These are phyloP conservation scores for Ditylenchus dipsaci DNA, from an alignment of 1,140 invertebrate species.

Conservation along the genomic window DNA sequence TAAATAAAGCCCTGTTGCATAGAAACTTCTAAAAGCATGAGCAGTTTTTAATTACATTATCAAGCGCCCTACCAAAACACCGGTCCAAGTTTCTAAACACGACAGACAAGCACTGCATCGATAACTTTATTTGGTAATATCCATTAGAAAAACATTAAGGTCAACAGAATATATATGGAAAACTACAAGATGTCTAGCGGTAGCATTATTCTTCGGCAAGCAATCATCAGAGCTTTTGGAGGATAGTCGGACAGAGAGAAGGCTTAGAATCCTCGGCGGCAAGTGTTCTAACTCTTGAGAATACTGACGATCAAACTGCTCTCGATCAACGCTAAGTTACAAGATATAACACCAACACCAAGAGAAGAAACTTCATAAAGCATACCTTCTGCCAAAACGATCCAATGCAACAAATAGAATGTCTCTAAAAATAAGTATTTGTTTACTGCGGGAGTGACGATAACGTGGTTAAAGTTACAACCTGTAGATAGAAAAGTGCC, in stretches of 20 bases:
- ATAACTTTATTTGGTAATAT: no score
- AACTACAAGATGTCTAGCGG: slow-evolving; percentile 21
- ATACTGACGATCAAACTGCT: slow-evolving; percentile 33
- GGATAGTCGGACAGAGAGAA: slow-evolving; percentile 17
- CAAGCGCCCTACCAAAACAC: no score
- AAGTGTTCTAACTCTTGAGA: slow-evolving; percentile 25
- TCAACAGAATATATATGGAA: no score
- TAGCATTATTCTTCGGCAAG: slow-evolving; percentile 34
- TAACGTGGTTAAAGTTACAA: slow-evolving; percentile 1
- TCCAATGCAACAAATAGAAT: slow-evolving; percentile 37
- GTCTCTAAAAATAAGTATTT: slow-evolving; percentile 19
- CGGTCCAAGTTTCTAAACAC: no score
- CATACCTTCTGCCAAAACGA: slow-evolving; percentile 9
- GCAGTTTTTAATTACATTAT: no score
- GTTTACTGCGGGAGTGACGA: no score
- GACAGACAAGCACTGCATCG: no score
- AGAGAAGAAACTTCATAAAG: no score
- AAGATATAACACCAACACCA: no score
- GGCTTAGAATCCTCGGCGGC: slow-evolving; percentile 12
- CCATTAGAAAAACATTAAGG: no score
- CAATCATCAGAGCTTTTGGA: slow-evolving; percentile 19
- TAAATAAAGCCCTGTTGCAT: no score
- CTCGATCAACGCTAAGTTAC: slow-evolving; percentile 28
- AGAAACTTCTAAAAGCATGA: no score
- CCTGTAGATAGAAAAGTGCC: slow-evolving; percentile 35